These are phyloP conservation scores for Meloidogyne chitwoodi DNA, from an alignment of 1,140 invertebrate genomes.

Conservation along the genomic window DNA sequence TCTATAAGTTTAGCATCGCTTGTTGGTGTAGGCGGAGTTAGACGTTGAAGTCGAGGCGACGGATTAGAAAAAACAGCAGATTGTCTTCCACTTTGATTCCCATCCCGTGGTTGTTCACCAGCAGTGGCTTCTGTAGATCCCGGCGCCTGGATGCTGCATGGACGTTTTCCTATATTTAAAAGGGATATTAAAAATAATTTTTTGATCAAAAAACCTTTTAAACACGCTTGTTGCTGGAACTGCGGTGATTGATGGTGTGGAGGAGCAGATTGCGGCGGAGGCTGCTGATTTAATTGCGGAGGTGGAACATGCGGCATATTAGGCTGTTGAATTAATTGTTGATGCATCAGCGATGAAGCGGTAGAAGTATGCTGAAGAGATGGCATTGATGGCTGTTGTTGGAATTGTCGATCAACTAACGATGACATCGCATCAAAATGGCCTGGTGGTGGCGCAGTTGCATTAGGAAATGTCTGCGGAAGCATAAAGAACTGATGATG, in stretches of 20 bases:
- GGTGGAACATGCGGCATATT: neutral
- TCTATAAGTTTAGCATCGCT: neutral
- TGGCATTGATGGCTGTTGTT: neutral
- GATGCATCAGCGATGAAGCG: neutral
- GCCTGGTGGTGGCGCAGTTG: neutral
- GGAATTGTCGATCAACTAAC: neutral
- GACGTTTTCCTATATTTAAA: neutral
- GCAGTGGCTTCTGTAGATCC: neutral
- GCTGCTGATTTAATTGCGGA: neutral
- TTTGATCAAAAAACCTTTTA: neutral
- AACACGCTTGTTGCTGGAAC: neutral
- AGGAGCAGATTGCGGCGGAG: neutral
- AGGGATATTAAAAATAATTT: neutral
- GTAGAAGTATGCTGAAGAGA: neutral
- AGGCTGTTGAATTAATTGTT: neutral
- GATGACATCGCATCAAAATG: neutral
- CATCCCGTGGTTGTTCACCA: neutral
- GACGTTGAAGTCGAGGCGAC: neutral
- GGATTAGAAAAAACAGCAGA: neutral
- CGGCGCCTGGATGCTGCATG: neutral
- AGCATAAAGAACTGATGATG: neutral
- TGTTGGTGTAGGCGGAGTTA: neutral
- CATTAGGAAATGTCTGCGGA: neutral
- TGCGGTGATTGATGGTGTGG: neutral
- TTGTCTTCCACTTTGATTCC: neutral